Evolutionary conservation across 2,888 invertebrate genomes (phyloP).

Genomic region (Ectemnius cavifrons): DNA sequence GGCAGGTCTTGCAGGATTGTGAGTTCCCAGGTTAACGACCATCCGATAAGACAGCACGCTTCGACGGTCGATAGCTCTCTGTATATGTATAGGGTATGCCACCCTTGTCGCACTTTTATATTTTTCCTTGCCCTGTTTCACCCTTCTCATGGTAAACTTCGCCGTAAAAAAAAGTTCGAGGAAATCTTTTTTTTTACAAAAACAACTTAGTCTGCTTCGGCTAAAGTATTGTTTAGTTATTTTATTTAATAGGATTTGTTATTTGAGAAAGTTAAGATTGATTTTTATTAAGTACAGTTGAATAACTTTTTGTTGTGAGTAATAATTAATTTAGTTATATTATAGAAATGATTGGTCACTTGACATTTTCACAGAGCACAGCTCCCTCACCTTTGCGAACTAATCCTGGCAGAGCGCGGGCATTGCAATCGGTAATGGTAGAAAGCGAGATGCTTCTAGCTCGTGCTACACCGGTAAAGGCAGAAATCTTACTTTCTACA

Average conservation of each 20-base stretch:
- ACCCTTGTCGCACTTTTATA: neutral
- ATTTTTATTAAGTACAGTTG: too few species aligned
- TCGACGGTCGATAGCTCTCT: conserved; percentile 39
- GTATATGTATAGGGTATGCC: conserved; percentile 3
- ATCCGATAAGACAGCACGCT: conserved; percentile 29
- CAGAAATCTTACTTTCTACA: neutral
- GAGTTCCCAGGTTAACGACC: conserved; percentile 36
- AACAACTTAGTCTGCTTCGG: too few species aligned
- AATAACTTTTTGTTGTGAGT: too few species aligned
- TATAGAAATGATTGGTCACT: too few species aligned
- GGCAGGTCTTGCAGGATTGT: conserved; percentile 10
- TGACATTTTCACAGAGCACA: neutral
- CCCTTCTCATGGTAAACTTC: too few species aligned
- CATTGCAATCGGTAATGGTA: conserved; percentile 17
- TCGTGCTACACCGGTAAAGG: neutral
- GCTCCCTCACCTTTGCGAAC: conserved; percentile 9
- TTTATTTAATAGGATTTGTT: too few species aligned
- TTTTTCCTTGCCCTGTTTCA: neutral
- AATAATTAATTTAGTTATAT: too few species aligned
- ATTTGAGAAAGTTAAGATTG: too few species aligned
- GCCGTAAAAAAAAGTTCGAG: too few species aligned
- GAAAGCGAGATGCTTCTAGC: conserved; percentile 14
- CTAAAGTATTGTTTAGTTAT: too few species aligned
- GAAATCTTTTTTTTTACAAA: too few species aligned
- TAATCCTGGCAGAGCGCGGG: neutral